Evolutionary conservation across 53 echinoderm and acorn worm species (phyloP).

Genomic region (Mesocentrotus franciscanus): DNA sequence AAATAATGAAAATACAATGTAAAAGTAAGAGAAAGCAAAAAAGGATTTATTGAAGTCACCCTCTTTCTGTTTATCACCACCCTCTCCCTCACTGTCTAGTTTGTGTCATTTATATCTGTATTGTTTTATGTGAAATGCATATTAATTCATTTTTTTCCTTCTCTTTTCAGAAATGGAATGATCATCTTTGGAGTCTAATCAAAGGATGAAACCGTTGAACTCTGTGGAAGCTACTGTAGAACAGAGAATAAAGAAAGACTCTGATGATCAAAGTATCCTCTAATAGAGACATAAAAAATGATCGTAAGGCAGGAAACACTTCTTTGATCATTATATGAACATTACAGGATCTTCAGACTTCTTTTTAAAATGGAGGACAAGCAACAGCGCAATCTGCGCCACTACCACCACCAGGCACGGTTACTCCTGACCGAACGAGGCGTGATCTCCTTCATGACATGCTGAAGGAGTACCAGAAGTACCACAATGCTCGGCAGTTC

Average conservation of each 20-base stretch:
- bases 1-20: too few species aligned
- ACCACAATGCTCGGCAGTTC: conserved; percentile 83
- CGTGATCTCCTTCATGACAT: conserved; percentile 91
- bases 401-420: conserved; percentile 86
- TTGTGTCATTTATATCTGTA: background rate
- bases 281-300: background rate
- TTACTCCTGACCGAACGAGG: conserved; percentile 81
- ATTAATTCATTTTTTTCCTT: background rate
- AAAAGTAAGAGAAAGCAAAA: too few species aligned
- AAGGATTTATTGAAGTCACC: too few species aligned
- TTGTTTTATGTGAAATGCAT: background rate
- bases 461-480: conserved; percentile 93
- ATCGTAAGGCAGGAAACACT: background rate
- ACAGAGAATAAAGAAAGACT: background rate
- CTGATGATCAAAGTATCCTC: background rate
- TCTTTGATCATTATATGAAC: background rate
- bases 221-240: background rate
- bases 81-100: background rate
- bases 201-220: background rate
- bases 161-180: conserved; percentile 13
- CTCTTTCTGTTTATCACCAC: background rate
- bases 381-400: conserved; percentile 80
- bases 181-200: background rate
- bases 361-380: conserved; percentile 75
- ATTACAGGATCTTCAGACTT: background rate